A percentile compares a stretch with the other conserved stretches of the same genome.
These are phyloP conservation scores for Auanema freiburgensis DNA, from an alignment of 2,888 invertebrate genomes.

Conservation along the genomic window DNA sequence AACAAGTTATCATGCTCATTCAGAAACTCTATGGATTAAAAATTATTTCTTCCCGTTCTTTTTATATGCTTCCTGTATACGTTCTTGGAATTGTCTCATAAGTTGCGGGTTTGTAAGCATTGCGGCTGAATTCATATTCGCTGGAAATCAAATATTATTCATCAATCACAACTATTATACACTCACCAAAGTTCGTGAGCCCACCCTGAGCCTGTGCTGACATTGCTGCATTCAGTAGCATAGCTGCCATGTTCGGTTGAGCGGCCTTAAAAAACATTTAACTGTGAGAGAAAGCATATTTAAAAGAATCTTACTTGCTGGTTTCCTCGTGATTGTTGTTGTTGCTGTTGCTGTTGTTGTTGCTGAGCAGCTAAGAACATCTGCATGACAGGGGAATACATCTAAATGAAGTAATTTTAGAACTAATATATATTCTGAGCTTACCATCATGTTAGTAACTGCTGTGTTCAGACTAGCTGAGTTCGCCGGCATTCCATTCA, in stretches of 20 bases:
- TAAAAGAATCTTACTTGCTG: conserved; percentile 14
- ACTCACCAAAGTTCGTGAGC: no score
- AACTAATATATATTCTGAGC: no score
- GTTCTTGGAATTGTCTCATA: conserved; percentile 7
- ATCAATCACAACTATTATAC: no score
- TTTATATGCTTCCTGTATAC: conserved; percentile 23
- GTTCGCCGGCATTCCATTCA: background rate
- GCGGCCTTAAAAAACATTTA: background rate
- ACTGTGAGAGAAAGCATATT: background rate
- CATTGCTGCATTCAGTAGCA: no score
- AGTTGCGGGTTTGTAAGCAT: conserved; percentile 19
- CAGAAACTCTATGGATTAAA: background rate
- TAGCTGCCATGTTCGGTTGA: no score
- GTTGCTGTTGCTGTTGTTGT: conserved; percentile 6
- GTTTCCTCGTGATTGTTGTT: conserved; percentile 12
- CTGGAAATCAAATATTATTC: conserved; percentile 7
- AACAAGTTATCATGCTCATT: background rate
- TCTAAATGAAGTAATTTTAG: no score
- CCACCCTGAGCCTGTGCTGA: no score
- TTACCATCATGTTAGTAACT: conserved; percentile 7
- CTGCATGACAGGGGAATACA: no score
- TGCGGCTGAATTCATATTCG: conserved; percentile 7
- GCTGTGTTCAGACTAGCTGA: background rate
- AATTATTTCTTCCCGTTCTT: conserved; percentile 14
- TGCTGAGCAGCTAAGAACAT: conserved; percentile 9